A percentile compares a stretch with the other conserved stretches of the same genome.
Conservation (phyloP, 1,140 invertebrate species). For the Papilio machaon region DNA sequence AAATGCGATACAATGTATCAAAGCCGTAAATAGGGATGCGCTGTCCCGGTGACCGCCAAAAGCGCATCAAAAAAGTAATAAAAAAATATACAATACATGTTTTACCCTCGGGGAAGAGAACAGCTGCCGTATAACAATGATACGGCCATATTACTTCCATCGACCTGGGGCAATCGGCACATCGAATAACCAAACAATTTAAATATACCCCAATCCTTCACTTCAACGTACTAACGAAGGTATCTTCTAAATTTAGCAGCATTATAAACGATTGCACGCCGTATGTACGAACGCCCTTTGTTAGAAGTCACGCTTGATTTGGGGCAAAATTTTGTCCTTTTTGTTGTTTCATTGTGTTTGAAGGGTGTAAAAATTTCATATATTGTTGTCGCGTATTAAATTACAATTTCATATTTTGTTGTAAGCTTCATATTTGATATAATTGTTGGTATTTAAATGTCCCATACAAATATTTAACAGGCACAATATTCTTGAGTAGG, state of each 20-base stretch:
- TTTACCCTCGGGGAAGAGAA: slow-evolving; percentile 76
- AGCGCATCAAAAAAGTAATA: slow-evolving; percentile 59
- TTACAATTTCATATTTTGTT: slow-evolving; percentile 49
- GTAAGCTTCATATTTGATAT: slow-evolving; percentile 32
- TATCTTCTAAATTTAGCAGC: slow-evolving; percentile 54
- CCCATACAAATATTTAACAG: background rate
- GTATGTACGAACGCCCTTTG: slow-evolving; percentile 66
- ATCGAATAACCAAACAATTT: slow-evolving; percentile 55
- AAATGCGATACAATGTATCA: slow-evolving; percentile 59
- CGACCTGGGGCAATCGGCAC: slow-evolving; percentile 72
- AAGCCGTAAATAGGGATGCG: slow-evolving; percentile 62
- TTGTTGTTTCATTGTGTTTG: slow-evolving; percentile 74
- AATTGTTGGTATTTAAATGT: slow-evolving; percentile 33
- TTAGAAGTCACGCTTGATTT: slow-evolving; percentile 79
- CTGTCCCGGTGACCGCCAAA: slow-evolving; percentile 75
- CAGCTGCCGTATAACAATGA: slow-evolving; percentile 80
- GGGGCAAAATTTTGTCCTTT: slow-evolving; percentile 78
- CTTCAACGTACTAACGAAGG: slow-evolving; percentile 9
- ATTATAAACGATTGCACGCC: slow-evolving; percentile 64
- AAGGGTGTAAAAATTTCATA: slow-evolving; percentile 74
- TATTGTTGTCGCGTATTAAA: slow-evolving; percentile 49
- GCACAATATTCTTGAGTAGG: background rate
- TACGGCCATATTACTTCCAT: slow-evolving; percentile 74
- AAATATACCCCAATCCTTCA: slow-evolving; percentile 43
- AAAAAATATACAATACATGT: slow-evolving; percentile 74